Base-by-base conservation (phyloP, 2,888 invertebrate genomes). In the Caenorhabditis sulstoni region DNA sequence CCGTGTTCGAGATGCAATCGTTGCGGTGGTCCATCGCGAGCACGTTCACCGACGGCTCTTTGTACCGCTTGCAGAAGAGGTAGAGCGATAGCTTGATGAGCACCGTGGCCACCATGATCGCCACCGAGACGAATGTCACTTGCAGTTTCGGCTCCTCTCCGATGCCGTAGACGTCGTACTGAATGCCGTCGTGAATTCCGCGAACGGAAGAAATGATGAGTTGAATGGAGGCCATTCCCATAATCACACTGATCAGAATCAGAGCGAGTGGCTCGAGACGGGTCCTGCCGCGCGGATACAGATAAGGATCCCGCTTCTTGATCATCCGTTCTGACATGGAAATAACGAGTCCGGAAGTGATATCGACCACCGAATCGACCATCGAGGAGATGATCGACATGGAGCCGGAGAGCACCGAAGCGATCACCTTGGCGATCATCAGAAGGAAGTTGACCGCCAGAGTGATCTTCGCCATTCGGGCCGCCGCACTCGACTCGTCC, bases 11-110 rank as follows among this genome's bases (percentile, higher is more conserved):
- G 41, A 92, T 58, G 23, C 91, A 91, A 76, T 92, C 92, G 81
- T 92, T 92, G 11, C 92, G 85, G 74, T 92, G 92, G 81, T 92
- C 92, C 82, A 90, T 91, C 1, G 91, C 90, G 29, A 92, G 85
- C 0, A 91, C 91, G 44, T 87, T 85, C 0, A 91, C 87, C 0
- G 90, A 90, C 1, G 90, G 87, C 23, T 88, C 85, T 5, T 83
- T 81, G 37, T 81, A 83, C 22, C 87, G 66, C 59, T 79, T 74
- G 85, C 88, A 78, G 41, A 90, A 77, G 0, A 85, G 50, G 71
- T 85, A 81, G 20, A 89, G 84, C 0, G 73, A 20, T 11, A 83
- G 58, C 71, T 90, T 90, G 71, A 82, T 66, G 59, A 86, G 49
- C n/a, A 89, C 78, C 1, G 90, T 89, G 23, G 66, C 22, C 9